A percentile compares a stretch with the other conserved stretches of the same genome.
These are phyloP conservation scores for Eupithecia centaureata DNA, from an alignment of 2,888 invertebrate species.

Conservation along the genomic window DNA sequence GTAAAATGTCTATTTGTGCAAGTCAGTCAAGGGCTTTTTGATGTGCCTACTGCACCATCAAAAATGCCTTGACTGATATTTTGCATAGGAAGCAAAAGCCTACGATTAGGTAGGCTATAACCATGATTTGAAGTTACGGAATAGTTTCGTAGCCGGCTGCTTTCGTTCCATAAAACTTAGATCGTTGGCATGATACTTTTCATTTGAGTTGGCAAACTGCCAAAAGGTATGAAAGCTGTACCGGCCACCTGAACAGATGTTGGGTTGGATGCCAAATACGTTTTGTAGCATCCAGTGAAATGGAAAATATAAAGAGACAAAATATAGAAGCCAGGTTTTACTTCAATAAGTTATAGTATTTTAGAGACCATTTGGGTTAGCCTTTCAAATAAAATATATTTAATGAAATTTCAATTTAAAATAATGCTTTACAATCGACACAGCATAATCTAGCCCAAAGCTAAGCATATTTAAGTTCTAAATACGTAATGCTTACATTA, in stretches of 20 bases:
- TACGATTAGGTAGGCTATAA: neutral
- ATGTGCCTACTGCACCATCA: no score
- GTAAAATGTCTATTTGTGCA: no score
- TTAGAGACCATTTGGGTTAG: neutral
- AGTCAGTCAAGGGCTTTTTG: no score
- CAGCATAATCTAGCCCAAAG: no score
- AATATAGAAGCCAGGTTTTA: neutral
- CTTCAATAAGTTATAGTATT: neutral
- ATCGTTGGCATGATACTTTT: constrained; percentile 15
- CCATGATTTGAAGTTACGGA: constrained; percentile 5
- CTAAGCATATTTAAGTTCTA: no score
- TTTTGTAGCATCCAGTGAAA: constrained; percentile 1
- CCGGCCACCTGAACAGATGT: constrained; percentile 7
- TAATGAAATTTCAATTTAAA: no score
- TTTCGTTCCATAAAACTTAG: constrained; percentile 12
- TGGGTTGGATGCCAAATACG: constrained; percentile 19
- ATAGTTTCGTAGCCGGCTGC: neutral
- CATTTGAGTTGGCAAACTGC: constrained; percentile 22
- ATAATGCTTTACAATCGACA: no score
- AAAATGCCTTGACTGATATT: no score
- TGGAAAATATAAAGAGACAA: neutral
- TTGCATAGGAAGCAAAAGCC: no score
- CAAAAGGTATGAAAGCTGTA: constrained; percentile 25
- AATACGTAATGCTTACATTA: no score
- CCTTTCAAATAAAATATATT: no score